Conservation (phyloP, 1,140 invertebrate genomes). For the Bombus waltoni region DNA sequence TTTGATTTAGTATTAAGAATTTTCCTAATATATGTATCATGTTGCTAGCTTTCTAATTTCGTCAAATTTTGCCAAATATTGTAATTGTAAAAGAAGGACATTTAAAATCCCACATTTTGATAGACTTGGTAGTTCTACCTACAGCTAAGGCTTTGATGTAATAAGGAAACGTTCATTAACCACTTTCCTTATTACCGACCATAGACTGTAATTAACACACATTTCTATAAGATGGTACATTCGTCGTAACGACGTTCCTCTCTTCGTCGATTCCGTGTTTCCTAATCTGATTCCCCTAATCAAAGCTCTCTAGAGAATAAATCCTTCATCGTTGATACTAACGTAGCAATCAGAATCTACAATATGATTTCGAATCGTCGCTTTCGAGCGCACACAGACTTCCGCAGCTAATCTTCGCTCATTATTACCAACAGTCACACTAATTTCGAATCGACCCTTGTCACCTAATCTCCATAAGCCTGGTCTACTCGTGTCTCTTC, state of each 20-base stretch:
- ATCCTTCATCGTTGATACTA: background rate
- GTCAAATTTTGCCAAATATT: background rate
- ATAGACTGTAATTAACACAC: background rate
- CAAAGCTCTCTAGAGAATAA: background rate
- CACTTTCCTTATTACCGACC: background rate
- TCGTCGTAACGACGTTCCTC: background rate
- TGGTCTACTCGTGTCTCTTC: background rate
- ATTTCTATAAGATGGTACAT: background rate
- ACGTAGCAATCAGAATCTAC: background rate
- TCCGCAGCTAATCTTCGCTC: too few relatives aligned
- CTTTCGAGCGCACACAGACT: background rate
- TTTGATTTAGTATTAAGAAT: background rate
- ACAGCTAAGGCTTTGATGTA: background rate
- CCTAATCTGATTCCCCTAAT: conserved; percentile 3
- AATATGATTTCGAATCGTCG: background rate
- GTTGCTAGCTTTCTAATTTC: background rate
- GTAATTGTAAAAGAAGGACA: background rate
- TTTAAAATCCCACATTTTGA: background rate
- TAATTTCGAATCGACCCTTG: background rate
- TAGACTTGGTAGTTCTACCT: too few relatives aligned
- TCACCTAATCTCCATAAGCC: background rate
- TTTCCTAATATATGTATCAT: background rate
- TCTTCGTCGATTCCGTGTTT: background rate
- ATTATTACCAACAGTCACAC: background rate
- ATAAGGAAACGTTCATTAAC: background rate